Evolutionary conservation across 2,797 vertebrate genomes (phyloP).

Genomic region (Argentina silus): DNA sequence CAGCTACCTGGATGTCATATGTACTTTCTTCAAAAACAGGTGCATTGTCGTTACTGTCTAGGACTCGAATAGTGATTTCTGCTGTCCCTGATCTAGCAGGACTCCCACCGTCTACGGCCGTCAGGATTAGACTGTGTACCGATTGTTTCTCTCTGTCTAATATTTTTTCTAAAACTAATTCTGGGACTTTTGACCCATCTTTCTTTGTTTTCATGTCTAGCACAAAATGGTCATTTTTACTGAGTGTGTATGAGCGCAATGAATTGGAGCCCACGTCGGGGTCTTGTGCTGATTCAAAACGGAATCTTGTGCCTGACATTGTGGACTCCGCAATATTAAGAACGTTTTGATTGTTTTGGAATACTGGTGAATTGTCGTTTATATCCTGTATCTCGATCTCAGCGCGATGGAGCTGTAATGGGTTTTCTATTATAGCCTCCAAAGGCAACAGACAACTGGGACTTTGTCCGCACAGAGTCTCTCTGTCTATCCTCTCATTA

Average conservation of each 20-base stretch:
- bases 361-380: conserved; percentile 66
- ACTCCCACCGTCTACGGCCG: conserved; percentile 74
- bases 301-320: conserved; percentile 47
- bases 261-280: conserved; percentile 54
- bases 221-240: conserved; percentile 45
- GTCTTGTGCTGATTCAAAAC: conserved; percentile 46
- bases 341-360: conserved; percentile 37
- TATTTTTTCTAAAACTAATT: conserved; percentile 69
- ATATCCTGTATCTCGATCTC: conserved; percentile 60
- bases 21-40: conserved; percentile 8
- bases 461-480: conserved; percentile 55
- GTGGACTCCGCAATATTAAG: conserved; percentile 51
- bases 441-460: conserved; percentile 57
- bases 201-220: conserved; percentile 56
- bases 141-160: conserved; percentile 71
- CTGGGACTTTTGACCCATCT: conserved; percentile 53
- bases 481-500: conserved; percentile 66
- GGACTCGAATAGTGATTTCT: conserved; percentile 42
- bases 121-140: conserved; percentile 64
- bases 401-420: conserved; percentile 58
- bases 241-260: conserved; percentile 44
- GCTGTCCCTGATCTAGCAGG: conserved; percentile 38
- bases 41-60: conserved; percentile 65
- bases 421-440: conserved; percentile 58
- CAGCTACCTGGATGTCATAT: conserved; percentile 11